Base-by-base conservation (phyloP, 2,113 vertebrate species). In the Pachyramphus minor region DNA sequence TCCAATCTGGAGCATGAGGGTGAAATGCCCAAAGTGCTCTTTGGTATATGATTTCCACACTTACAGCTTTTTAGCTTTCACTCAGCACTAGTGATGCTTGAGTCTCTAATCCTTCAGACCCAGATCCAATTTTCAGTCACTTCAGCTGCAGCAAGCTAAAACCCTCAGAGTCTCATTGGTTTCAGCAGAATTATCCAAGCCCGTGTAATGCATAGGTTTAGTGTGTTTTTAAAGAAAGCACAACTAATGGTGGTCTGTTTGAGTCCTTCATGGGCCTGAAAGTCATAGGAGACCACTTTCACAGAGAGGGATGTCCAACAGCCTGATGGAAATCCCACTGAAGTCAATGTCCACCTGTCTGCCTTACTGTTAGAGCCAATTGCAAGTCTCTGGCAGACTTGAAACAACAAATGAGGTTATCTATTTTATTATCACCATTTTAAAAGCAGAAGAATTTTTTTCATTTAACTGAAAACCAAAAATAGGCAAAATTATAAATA, bases 151-250 rank as follows among this genome's bases (percentile, higher is more conserved):
- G 37, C 62, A 83, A 86, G 58, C 12, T 88, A 92, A 90, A 93
- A 58, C 67, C 68, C 59, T 80, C 21, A 33, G 62, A 85, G 23
- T 52, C 66, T 69, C 85, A 45, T 5, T 88, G 85, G 63, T 76
- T 95, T 90, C 88, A 73, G 49, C 37, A 79, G 71, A 91, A 87
- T 76, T 82, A 69, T 90, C 92, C 66, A 55, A 93, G 53, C n/a
- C 49, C 73, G n/a, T 68, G 31, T n/a, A 94, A 89, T 6, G 10
- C 13, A 71, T 86, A 86, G 45, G 23, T 55, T 74, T 50, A 80
- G 49, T 74, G 28, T 20, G 64, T 85, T 79, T 41, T 83, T 27
- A 20, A 81, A 85, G 63, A 53, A 94, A 89, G n/a, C 53, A 76
- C 56, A 37, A 60, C 24, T 83, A 22, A 73, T 73, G 87, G 69